Evolutionary conservation across 2,888 invertebrate species (phyloP), one percentile per base, ranked within the genome.

Genomic region (Drepanosiphum platanoidis): DNA sequence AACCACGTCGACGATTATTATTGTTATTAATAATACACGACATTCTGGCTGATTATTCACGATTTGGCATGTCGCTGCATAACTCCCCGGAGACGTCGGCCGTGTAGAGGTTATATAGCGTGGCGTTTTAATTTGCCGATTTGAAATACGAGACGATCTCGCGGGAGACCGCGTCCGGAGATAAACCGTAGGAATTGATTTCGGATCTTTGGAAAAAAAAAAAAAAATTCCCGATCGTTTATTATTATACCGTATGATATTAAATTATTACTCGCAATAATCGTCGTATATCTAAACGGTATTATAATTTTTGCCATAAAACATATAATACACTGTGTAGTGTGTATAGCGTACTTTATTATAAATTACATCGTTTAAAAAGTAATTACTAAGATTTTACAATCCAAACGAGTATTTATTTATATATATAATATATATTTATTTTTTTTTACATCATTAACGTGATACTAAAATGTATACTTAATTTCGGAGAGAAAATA

Each of bases 11-110:
- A 61, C 30, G 18, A 71, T 68, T 52, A 68, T n/a, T 18, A 7
- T 58, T n/a, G 46, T 42, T 78, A 78, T 78, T 42, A 78, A 42
- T 79, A 79, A 79, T 22, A 7, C 30, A 46, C 78, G 13, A 77
- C 61, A 15, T 61, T 61, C 36, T 27, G 15, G 7, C 30, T 79
- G 30, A 64, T 64, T 78, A 42, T 39, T 64, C 66, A 42, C 32
- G 18, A 39, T 79, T 79, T 66, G 42, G 64, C 66, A 39, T 30
- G 42, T 77, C 64, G 22, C 39, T 32, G 32, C 64, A 30, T n/a
- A n/a, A n/a, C n/a, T n/a, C n/a, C n/a, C n/a, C n/a, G n/a, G n/a
- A n/a, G n/a, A n/a, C n/a, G n/a, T n/a, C n/a, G n/a, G n/a, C n/a
- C n/a, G n/a, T n/a, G n/a, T n/a, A n/a, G n/a, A n/a, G n/a, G n/a